Percentiles rank a stretch among this genome's conserved stretches.
phyloP scores from a whole-genome alignment of 2,888 invertebrate genomes.

The Yponomeuta evonymella region DNA sequence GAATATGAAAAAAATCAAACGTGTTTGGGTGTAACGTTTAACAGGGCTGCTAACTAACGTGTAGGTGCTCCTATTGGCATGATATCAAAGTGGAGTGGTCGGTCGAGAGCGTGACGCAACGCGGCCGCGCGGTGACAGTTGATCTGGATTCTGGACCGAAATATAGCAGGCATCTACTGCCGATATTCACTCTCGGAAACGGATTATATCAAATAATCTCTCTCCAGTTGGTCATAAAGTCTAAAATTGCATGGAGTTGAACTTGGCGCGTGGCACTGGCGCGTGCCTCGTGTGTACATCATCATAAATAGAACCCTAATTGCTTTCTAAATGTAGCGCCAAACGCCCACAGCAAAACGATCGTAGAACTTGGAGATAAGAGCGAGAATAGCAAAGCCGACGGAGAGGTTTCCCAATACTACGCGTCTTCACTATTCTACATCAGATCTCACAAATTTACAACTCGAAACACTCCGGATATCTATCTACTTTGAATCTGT shows the following conservation, averaged over 20 bases:
- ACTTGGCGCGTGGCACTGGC: neutral
- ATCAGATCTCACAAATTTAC: neutral
- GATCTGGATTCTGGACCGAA: neutral
- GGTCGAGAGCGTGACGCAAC: neutral
- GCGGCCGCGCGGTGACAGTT: neutral
- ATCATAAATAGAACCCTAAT: conserved; percentile 1
- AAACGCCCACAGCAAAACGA: neutral
- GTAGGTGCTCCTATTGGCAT: neutral
- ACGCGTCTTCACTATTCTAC: neutral
- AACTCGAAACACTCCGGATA: neutral
- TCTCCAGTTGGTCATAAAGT: neutral
- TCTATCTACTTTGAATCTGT: neutral
- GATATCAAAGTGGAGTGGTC: neutral
- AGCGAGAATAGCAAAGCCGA: neutral
- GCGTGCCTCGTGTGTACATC: neutral
- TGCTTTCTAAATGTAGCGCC: neutral
- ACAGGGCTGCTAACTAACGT: neutral
- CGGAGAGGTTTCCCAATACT: neutral
- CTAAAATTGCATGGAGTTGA: neutral
- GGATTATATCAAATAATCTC: neutral
- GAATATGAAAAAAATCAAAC: neutral
- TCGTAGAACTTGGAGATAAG: neutral
- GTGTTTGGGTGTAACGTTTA: neutral
- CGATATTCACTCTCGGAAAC: neutral
- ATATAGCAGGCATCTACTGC: neutral